Evolutionary conservation across 2,113 vertebrate species (phyloP).

Genomic region (Tinamus guttatus): DNA sequence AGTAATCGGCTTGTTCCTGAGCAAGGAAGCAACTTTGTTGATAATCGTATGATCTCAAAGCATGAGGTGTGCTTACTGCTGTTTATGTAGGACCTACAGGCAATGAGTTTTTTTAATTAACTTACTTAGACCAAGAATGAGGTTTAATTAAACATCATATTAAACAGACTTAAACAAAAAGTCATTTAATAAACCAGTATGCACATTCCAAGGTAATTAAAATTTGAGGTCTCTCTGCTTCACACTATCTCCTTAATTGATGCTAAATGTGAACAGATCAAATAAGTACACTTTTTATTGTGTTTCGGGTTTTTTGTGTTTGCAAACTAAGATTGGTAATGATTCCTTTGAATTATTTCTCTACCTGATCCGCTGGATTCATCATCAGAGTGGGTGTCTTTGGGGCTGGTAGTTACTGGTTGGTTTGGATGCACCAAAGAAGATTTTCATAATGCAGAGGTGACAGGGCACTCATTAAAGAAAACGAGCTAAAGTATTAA

Average conservation of each 20-base stretch:
- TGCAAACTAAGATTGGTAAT: conserved; percentile 30
- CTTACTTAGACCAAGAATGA: conserved; percentile 41
- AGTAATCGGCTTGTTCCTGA: not conserved
- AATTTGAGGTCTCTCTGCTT: conserved; percentile 45
- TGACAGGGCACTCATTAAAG: conserved; percentile 48
- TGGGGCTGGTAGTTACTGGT: conserved; percentile 15
- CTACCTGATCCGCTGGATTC: conserved; percentile 11
- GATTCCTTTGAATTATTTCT: conserved; percentile 55
- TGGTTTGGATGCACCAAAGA: conserved; percentile 24
- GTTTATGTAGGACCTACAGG: conserved; percentile 20
- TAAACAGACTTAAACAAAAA: conserved; percentile 59
- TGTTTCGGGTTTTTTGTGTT: not conserved
- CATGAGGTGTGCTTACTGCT: not conserved
- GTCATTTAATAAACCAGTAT: conserved; percentile 58
- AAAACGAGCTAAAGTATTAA: not conserved
- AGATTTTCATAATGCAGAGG: not conserved
- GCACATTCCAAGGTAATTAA: conserved; percentile 71
- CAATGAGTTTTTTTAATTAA: conserved; percentile 34
- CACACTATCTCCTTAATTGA: conserved; percentile 47
- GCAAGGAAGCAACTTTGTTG: not conserved
- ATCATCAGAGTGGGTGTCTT: conserved; percentile 32
- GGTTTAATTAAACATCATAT: conserved; percentile 56
- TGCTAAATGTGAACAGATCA: conserved; percentile 64
- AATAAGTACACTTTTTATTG: conserved; percentile 49
- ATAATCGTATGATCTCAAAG: not conserved